phyloP scores from a whole-genome alignment of 1,140 invertebrate genomes.

The Pogonus chalceus region DNA sequence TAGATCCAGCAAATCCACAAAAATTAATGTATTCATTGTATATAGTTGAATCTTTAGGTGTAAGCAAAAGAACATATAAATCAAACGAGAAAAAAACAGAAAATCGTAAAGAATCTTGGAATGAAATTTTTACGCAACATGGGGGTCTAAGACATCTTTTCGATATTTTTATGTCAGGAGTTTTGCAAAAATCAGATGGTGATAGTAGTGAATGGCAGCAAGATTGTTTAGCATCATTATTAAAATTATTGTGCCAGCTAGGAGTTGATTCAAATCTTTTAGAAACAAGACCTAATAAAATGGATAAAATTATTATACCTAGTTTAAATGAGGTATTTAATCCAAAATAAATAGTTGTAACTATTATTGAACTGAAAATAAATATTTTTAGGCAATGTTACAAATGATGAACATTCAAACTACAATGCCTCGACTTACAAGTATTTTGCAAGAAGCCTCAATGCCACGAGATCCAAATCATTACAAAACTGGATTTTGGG shows the following conservation, averaged over 20 bases:
- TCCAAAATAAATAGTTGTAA: slow-evolving; percentile 12
- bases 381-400: slow-evolving; percentile 63
- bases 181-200: slow-evolving; percentile 53
- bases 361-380: slow-evolving; percentile 18
- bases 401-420: slow-evolving; percentile 72
- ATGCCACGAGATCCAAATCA: slow-evolving; percentile 64
- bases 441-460: slow-evolving; percentile 78
- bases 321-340: slow-evolving; percentile 25
- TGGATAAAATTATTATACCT: slow-evolving; percentile 30
- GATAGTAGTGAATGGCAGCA: slow-evolving; percentile 85
- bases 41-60: slow-evolving; percentile 69
- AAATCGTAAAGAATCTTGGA: slow-evolving; percentile 44
- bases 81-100: too few relatives aligned
- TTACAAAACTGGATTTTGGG: slow-evolving; percentile 81
- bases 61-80: background rate
- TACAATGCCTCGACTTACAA: slow-evolving; percentile 72
- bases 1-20: slow-evolving; percentile 81
- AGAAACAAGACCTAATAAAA: slow-evolving; percentile 29
- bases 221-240: slow-evolving; percentile 78
- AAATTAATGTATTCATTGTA: slow-evolving; percentile 92
- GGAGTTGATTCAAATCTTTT: slow-evolving; percentile 53
- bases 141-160: slow-evolving; percentile 80
- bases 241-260: slow-evolving; percentile 76
- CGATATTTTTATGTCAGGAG: slow-evolving; percentile 80
- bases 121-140: slow-evolving; percentile 69